phyloP scores from a whole-genome alignment of 2,888 invertebrate genomes.

The Venusia cambrica region DNA sequence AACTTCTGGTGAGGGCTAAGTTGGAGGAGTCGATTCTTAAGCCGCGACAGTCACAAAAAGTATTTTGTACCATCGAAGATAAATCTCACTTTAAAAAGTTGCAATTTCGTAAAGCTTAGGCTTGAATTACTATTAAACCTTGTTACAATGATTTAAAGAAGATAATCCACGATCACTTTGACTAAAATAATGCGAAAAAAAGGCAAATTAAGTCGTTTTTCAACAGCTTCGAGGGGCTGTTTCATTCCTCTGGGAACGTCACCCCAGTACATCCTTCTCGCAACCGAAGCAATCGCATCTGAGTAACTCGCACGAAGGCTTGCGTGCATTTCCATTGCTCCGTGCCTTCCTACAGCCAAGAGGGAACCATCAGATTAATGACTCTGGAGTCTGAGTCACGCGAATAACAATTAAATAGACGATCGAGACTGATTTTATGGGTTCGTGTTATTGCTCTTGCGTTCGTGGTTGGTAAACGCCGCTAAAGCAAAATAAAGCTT shows the following conservation, averaged over 20 bases:
- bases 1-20: too few relatives aligned
- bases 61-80: too few relatives aligned
- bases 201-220: background rate
- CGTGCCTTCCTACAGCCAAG: slow-evolving; percentile 12
- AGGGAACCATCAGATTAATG: slow-evolving; percentile 21
- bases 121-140: too few relatives aligned
- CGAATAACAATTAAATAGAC: slow-evolving; percentile 24
- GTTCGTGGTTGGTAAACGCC: too few relatives aligned
- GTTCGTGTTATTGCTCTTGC: slow-evolving; percentile 4
- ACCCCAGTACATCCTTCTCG: background rate
- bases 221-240: background rate
- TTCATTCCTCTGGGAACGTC: background rate
- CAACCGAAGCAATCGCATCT: slow-evolving; percentile 4
- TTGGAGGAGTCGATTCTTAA: too few relatives aligned
- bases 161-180: too few relatives aligned
- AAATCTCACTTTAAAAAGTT: too few relatives aligned
- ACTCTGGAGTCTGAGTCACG: slow-evolving; percentile 21
- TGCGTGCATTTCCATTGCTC: slow-evolving; percentile 36
- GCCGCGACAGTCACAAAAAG: too few relatives aligned
- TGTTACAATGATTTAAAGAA: too few relatives aligned
- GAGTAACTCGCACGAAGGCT: slow-evolving; percentile 33
- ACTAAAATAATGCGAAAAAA: too few relatives aligned
- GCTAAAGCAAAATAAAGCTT: background rate
- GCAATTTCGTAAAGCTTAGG: too few relatives aligned
- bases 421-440: slow-evolving; percentile 15